Base-by-base conservation (phyloP, 2,113 vertebrate species). In the Clarias magur region DNA sequence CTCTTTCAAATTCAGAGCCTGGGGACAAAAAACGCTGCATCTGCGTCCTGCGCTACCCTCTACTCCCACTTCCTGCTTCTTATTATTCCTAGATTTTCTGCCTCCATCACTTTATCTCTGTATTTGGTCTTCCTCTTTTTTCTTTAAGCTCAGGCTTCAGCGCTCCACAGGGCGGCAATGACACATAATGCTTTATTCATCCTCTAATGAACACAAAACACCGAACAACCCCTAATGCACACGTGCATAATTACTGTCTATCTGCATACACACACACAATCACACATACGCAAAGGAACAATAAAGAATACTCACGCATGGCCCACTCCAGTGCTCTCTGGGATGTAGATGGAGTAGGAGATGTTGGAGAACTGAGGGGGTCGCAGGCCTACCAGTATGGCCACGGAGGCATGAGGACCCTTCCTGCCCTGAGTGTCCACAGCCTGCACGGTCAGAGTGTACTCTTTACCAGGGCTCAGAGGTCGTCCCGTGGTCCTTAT, bases 301-400 rank as follows among this genome's bases (percentile, higher is more conserved):
- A 70, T 19, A 30, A 54, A 78, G 70, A 34, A 82, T 82, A 96
- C 96, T 97, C 90, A 98, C 97, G 91, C 90, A 76, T 95, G 95
- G 84, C 95, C 95, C 7, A 92, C 92, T 0, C 91, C 88, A 0
- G 93, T 95, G 83, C 94, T 96, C 91, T 98, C 97, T 0, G 94
- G 94, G 3, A 97, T 92, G 87, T 92, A 94, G 88, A 97, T 93
- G 2, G 88, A 94, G 94, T 97, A 97, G 23, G 96, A 94, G 92
- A 94, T 80, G 88, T 97, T 97, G 68, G 95, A 96, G 93, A 97
- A 98, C 93, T 98, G 97, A 0, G 97, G 97, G 11, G 96, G 95
- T 0, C 97, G 93, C 88, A 93, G 92, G 25, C 97, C 97, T 0
- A 93, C 96, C 87, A 97, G 90, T 89, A 98, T 90, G 63, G 96